Conservation (phyloP, 2,888 invertebrate species). For the Chloromyia formosa region DNA sequence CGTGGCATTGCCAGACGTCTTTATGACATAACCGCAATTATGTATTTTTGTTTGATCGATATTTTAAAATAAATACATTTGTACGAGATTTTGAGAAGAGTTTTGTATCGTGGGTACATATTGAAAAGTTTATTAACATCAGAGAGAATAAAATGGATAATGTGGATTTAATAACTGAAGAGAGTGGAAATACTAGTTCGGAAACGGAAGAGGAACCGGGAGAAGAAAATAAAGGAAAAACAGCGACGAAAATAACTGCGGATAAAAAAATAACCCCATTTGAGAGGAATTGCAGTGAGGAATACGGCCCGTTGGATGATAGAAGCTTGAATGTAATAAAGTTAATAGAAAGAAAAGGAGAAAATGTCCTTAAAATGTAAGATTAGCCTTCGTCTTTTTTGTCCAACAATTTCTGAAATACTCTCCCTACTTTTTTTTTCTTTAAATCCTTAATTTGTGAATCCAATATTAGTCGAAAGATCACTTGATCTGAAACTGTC, state of each 20-base stretch:
- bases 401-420: too few relatives aligned
- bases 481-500: too few relatives aligned
- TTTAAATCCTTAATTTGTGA: too few relatives aligned
- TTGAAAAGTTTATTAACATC: too few relatives aligned
- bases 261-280: slow-evolving; percentile 23
- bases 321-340: slow-evolving; percentile 34
- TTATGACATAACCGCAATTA: background rate
- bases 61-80: background rate
- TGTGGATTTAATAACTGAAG: background rate
- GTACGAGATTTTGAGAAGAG: background rate
- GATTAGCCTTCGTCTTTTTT: background rate
- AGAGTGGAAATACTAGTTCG: background rate
- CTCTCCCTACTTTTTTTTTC: too few relatives aligned
- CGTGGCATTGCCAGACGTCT: slow-evolving; percentile 25
- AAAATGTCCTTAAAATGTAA: slow-evolving; percentile 46
- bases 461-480: too few relatives aligned
- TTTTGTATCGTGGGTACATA: background rate
- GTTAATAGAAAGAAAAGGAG: slow-evolving; percentile 41
- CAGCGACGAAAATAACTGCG: slow-evolving; percentile 2
- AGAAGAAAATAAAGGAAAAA: slow-evolving; percentile 9
- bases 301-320: slow-evolving; percentile 29
- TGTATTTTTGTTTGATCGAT: slow-evolving; percentile 42
- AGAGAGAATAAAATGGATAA: slow-evolving; percentile 19
- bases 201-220: background rate
- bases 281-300: slow-evolving; percentile 24